phyloP scores from a whole-genome alignment of 2,888 invertebrate species.

The Spialia ferax region DNA sequence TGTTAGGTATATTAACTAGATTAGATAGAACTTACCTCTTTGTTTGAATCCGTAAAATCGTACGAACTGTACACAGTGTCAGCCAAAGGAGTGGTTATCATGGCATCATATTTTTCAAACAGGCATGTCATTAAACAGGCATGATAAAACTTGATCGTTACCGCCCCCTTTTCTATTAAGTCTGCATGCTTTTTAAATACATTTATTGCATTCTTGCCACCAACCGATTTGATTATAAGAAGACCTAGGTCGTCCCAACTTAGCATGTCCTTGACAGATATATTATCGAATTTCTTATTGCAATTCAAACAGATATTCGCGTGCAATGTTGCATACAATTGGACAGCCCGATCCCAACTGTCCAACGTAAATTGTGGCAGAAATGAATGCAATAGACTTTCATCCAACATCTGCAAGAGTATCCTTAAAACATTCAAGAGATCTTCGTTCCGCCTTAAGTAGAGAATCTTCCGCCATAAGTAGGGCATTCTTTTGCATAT shows the following conservation, averaged over 20 bases:
- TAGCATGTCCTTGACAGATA: slow-evolving; percentile 78
- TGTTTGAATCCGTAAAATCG: slow-evolving; percentile 67
- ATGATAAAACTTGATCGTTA: slow-evolving; percentile 88
- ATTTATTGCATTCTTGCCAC: slow-evolving; percentile 84
- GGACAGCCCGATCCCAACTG: slow-evolving; percentile 86
- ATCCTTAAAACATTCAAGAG: slow-evolving; percentile 83
- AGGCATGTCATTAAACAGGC: slow-evolving; percentile 80
- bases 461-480: slow-evolving; percentile 87
- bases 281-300: slow-evolving; percentile 75
- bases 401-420: slow-evolving; percentile 88
- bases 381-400: slow-evolving; percentile 82
- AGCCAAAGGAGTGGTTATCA: slow-evolving; percentile 63
- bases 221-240: slow-evolving; percentile 87
- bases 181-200: slow-evolving; percentile 85
- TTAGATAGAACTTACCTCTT: slow-evolving; percentile 63
- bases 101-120: slow-evolving; percentile 74
- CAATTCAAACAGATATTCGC: slow-evolving; percentile 88
- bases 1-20: too few species aligned
- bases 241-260: slow-evolving; percentile 88
- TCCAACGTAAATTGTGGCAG: slow-evolving; percentile 85
- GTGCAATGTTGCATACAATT: slow-evolving; percentile 85
- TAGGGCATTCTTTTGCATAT: slow-evolving; percentile 88
- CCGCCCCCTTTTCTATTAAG: slow-evolving; percentile 83
- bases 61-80: slow-evolving; percentile 75
- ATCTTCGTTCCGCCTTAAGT: slow-evolving; percentile 78